A percentile compares a stretch with the other conserved stretches of the same genome.
These are phyloP conservation scores for Lottia gigantea DNA, from an alignment of 2,888 invertebrate species.

Conservation along the genomic window DNA sequence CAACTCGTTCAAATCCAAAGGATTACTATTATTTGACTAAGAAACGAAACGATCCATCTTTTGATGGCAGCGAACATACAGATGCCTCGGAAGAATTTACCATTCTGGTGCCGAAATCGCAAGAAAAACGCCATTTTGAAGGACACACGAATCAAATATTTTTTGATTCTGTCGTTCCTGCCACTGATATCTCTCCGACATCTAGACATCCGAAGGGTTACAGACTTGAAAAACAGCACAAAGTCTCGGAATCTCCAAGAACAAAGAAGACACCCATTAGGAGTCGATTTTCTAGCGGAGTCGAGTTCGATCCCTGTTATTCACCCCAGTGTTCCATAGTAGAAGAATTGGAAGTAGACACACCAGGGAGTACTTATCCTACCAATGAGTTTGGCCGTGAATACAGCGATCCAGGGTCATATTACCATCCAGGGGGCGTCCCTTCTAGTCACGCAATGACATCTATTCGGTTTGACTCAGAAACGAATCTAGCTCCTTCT, in stretches of 20 bases:
- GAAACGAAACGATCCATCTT: conserved; percentile 5
- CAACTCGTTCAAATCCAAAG: neutral
- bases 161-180: neutral
- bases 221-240: neutral
- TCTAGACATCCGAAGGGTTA: neutral
- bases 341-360: neutral
- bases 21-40: neutral
- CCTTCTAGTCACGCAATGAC: too few species aligned
- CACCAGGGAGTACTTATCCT: neutral
- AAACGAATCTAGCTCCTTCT: too few species aligned
- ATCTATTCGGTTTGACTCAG: too few species aligned
- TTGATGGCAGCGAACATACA: conserved; percentile 23
- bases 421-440: too few species aligned
- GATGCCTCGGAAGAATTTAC: conserved; percentile 33
- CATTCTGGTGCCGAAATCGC: conserved; percentile 19
- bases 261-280: neutral
- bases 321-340: neutral
- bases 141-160: neutral
- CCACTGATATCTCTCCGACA: neutral
- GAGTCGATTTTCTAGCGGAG: neutral
- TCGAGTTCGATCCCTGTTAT: neutral
- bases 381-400: too few species aligned
- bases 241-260: neutral
- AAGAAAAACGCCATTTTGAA: neutral
- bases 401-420: too few species aligned